Percentiles rank a stretch among this genome's conserved stretches.
Conservation (phyloP, 1,140 invertebrate genomes). For the Harpegnathos saltator region DNA sequence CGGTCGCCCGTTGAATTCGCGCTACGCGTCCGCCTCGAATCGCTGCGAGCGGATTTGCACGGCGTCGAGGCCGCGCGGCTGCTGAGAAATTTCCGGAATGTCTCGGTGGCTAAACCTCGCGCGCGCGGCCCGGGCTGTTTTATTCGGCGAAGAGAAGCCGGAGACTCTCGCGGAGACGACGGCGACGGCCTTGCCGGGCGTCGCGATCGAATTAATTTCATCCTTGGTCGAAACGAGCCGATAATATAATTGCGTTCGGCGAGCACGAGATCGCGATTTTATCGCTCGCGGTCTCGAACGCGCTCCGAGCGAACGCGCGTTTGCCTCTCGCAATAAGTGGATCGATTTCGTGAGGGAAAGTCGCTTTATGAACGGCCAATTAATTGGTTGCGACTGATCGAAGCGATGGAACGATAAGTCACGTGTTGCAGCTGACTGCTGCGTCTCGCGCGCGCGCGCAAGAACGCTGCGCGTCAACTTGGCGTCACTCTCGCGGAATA, state of each 20-base stretch:
- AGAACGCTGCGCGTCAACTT: no score
- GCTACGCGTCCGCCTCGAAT: slow-evolving; percentile 2
- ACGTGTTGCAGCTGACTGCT: neutral
- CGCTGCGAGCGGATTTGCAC: neutral
- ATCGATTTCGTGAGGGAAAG: slow-evolving; percentile 3
- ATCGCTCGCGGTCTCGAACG: neutral
- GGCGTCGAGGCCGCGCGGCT: neutral
- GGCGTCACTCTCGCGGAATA: no score
- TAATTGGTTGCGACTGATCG: neutral
- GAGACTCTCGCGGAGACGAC: no score
- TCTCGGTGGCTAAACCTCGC: no score
- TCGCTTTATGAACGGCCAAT: slow-evolving; percentile 20
- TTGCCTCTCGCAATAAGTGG: slow-evolving; percentile 9
- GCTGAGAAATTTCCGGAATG: slow-evolving; percentile 37
- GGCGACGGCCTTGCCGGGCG: neutral
- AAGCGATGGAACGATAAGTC: neutral
- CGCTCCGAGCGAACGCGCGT: slow-evolving; percentile 10
- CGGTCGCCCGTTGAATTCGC: no score
- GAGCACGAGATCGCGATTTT: slow-evolving; percentile 18
- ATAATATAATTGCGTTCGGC: slow-evolving; percentile 39
- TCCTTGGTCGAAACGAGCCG: slow-evolving; percentile 27
- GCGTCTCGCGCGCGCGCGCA: neutral
- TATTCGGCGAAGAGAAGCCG: no score
- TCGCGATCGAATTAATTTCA: slow-evolving; percentile 47
- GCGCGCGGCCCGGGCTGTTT: slow-evolving; percentile 25